A percentile compares a stretch with the other conserved stretches of the same genome.
phyloP scores from a whole-genome alignment of 2,888 invertebrate genomes.

The Mamestra brassicae region DNA sequence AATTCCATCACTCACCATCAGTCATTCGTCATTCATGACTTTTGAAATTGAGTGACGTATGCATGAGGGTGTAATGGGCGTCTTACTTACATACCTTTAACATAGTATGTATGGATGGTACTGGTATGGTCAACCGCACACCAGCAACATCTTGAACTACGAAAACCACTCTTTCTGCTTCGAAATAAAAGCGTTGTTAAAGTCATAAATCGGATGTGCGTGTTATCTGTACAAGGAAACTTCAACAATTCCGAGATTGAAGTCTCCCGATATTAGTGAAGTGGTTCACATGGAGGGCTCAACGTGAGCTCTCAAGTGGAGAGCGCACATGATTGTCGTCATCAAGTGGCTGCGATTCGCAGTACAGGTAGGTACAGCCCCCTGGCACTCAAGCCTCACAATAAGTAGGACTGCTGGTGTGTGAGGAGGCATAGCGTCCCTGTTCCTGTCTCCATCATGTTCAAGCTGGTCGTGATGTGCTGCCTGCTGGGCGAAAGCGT shows the following conservation, averaged over 20 bases:
- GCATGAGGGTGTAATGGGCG: no score
- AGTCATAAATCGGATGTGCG: neutral
- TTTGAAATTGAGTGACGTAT: no score
- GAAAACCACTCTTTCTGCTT: neutral
- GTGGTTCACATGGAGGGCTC: slow-evolving; percentile 39
- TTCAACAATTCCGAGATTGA: slow-evolving; percentile 29
- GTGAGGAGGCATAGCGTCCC: slow-evolving; percentile 12
- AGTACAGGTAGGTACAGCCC: slow-evolving; percentile 4
- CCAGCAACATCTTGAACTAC: no score
- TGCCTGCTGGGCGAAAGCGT: slow-evolving; percentile 30
- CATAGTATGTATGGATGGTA: no score
- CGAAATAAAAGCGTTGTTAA: neutral
- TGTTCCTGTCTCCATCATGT: slow-evolving; percentile 14
- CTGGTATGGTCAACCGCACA: no score
- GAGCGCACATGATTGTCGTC: slow-evolving; percentile 30
- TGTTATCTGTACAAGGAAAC: slow-evolving; percentile 22
- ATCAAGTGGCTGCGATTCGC: slow-evolving; percentile 21
- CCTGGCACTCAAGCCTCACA: slow-evolving; percentile 20
- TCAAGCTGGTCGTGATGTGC: slow-evolving; percentile 28
- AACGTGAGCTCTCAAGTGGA: slow-evolving; percentile 38
- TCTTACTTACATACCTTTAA: no score
- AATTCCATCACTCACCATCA: no score
- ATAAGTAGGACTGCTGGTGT: slow-evolving; percentile 19
- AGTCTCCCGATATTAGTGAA: slow-evolving; percentile 17
- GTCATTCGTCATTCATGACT: no score